Percentiles rank a stretch among this genome's conserved stretches.
These are phyloP conservation scores for Vidua chalybeata DNA, from an alignment of 2,113 vertebrate genomes.

Conservation along the genomic window DNA sequence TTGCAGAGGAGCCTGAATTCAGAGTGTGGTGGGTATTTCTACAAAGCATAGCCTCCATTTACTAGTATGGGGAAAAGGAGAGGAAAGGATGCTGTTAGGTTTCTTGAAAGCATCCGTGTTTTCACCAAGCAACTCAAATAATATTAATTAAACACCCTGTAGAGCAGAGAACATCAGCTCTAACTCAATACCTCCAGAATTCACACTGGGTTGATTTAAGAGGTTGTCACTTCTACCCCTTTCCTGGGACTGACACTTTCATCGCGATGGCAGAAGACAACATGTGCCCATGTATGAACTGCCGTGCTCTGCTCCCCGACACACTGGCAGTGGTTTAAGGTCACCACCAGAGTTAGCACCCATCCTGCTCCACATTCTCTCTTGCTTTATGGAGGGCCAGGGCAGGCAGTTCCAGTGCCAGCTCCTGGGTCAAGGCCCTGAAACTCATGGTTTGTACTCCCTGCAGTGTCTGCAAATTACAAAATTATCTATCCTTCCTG, in stretches of 20 bases:
- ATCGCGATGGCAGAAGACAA: background rate
- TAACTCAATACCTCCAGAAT: background rate
- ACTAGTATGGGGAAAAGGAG: background rate
- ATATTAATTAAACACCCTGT: background rate
- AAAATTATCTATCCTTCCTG: background rate
- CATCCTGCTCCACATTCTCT: background rate
- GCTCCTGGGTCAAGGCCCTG: background rate
- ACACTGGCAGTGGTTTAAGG: background rate
- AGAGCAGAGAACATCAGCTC: background rate
- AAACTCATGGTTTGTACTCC: background rate
- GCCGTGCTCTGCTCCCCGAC: fast-evolving
- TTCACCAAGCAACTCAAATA: background rate
- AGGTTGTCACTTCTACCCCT: background rate
- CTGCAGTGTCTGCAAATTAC: background rate
- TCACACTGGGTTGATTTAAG: constrained; percentile 19
- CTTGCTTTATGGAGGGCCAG: background rate
- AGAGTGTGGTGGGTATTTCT: background rate
- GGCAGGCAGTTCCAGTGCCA: background rate
- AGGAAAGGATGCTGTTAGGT: background rate
- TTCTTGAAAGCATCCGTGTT: background rate
- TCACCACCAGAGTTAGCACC: background rate
- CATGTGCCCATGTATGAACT: background rate
- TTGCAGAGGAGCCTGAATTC: background rate
- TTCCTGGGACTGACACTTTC: background rate
- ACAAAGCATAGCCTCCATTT: background rate